phyloP scores from a whole-genome alignment of 2,113 vertebrate genomes.

The Rhinopomastus cyanomelas region DNA sequence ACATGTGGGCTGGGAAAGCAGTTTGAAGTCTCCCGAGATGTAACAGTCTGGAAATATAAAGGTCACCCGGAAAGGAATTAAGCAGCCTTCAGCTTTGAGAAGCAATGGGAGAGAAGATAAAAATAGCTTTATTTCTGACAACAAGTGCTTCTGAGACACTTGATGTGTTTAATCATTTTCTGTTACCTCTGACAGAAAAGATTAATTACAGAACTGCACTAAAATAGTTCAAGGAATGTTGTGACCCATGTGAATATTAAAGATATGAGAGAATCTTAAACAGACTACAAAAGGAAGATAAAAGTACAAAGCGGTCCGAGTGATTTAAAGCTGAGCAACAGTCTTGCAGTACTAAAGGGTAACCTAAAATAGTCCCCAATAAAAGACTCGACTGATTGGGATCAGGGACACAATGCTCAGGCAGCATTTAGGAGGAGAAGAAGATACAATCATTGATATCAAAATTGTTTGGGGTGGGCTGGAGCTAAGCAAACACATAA shows the following conservation, averaged over 20 bases:
- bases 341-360: neutral
- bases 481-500: neutral
- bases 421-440: neutral
- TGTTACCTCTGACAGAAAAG: constrained; percentile 53
- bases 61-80: constrained; percentile 54
- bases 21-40: neutral
- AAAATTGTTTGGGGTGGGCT: neutral
- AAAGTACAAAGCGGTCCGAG: constrained; percentile 25
- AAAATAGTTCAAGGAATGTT: constrained; percentile 65
- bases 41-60: constrained; percentile 45
- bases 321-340: constrained; percentile 41
- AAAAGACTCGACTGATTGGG: neutral
- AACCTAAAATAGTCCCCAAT: constrained; percentile 30
- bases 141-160: constrained; percentile 62
- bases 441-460: neutral
- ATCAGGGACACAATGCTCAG: constrained; percentile 19
- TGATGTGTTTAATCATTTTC: constrained; percentile 67
- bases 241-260: constrained; percentile 61
- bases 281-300: constrained; percentile 59
- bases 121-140: constrained; percentile 65
- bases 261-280: constrained; percentile 53
- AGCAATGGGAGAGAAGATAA: constrained; percentile 32
- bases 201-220: constrained; percentile 56
- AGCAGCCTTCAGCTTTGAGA: constrained; percentile 29
- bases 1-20: neutral